Base-by-base conservation (phyloP, 2,888 invertebrate genomes). In the Drosophila melanosoma region DNA sequence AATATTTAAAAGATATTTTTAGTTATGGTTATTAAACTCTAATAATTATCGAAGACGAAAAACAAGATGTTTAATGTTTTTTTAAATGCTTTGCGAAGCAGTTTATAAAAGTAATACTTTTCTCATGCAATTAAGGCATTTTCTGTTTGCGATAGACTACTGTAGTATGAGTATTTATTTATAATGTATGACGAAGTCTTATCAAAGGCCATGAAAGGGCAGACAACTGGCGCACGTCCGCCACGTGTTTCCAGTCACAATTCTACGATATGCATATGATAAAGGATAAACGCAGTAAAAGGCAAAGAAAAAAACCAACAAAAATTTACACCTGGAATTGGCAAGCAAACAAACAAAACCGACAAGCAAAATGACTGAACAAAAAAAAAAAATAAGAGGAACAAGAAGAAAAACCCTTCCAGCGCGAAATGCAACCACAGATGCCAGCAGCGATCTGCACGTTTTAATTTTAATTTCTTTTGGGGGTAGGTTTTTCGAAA, bases 301-400 rank as follows among this genome's bases (percentile, higher is more conserved):
- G 52, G 17, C 38, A 20, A 20, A 20, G 17, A n/a, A 8, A 38
- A 36, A n/a, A 20, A n/a, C 10, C 58, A 58, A 20, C 65, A 69
- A 70, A 82, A 90, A 84, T 89, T 87, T 91, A 90, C 91, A 91
- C 92, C 91, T 91, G 91, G 91, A 90, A 84, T 83, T 89, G 81
- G 89, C 83, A 85, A 83, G 81, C 82, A 82, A 74, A 71, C 74
- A 74, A 49, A 56, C 82, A 82, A 74, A 68, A 20, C 45, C 23
- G 45, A 23, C 74, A 70, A 67, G 65, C 59, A 66, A 42, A 71
- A 56, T 49, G 60, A 66, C 51, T 23, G 45, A 45, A 15, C 23
- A 45, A 1, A 20, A 45, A 12, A 45, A 12, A 36, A 8, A 38
- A 40, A 4, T 7, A 45, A 23, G 58, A 63, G 60, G 29, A 29